phyloP scores from a whole-genome alignment of 1,140 invertebrate genomes.

The Sarcophaga peregrina region DNA sequence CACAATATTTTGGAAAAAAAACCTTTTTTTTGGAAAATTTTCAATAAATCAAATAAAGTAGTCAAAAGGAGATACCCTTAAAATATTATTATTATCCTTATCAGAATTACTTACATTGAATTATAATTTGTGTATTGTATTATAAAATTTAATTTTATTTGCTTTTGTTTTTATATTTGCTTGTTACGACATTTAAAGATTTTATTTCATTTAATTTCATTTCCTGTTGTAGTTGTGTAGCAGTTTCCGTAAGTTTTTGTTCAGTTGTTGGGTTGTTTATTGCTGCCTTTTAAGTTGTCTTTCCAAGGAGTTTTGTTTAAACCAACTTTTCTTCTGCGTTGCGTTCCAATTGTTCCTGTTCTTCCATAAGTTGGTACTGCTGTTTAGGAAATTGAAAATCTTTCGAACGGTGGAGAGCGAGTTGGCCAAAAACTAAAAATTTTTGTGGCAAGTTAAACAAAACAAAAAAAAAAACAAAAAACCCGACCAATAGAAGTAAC shows the following conservation, averaged over 20 bases:
- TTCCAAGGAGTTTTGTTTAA: slow-evolving; percentile 25
- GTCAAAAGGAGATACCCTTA: too few species aligned
- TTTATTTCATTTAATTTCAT: slow-evolving; percentile 32
- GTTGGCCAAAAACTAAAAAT: not conserved
- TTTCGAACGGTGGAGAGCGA: not conserved
- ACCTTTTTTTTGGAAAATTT: too few species aligned
- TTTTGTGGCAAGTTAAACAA: not conserved
- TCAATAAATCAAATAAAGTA: too few species aligned
- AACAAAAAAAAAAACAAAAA: not conserved
- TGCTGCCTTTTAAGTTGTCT: slow-evolving; percentile 31
- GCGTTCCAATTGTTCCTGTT: not conserved
- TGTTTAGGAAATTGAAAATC: slow-evolving; percentile 31
- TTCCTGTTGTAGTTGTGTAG: not conserved
- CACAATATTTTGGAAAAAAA: too few species aligned
- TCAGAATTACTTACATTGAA: too few species aligned
- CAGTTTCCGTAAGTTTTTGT: slow-evolving; percentile 23
- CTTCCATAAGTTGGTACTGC: slow-evolving; percentile 4
- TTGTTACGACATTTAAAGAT: not conserved
- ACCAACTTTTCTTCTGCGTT: slow-evolving; percentile 22
- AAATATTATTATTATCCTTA: too few species aligned
- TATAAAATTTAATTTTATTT: too few species aligned
- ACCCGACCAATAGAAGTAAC: too few species aligned
- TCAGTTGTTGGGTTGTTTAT: not conserved
- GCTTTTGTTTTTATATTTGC: not conserved
- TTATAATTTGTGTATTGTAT: too few species aligned